Conservation (phyloP, 2,113 vertebrate genomes). For the Triplophysa tibetana region DNA sequence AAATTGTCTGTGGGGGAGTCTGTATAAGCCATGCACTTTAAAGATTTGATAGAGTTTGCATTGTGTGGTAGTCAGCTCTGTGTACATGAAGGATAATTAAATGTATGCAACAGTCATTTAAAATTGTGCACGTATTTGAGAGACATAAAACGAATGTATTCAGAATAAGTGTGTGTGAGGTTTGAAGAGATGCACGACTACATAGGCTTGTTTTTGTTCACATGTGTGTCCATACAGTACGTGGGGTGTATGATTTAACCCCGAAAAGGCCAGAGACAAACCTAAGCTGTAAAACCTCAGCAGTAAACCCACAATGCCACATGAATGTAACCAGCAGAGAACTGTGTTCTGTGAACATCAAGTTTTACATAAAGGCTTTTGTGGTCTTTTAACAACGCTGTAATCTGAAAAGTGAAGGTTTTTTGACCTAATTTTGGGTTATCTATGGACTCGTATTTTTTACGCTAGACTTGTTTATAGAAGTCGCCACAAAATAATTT, state of each 20-base stretch:
- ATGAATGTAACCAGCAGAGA: conserved; percentile 24
- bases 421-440: conserved; percentile 30
- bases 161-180: background rate
- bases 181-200: background rate
- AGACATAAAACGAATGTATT: background rate
- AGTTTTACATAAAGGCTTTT: conserved; percentile 28
- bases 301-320: conserved; percentile 23
- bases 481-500: conserved; percentile 8
- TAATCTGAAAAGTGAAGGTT: conserved; percentile 28
- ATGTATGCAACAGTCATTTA: conserved; percentile 36
- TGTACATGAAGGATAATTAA: conserved; percentile 22
- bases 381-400: conserved; percentile 35
- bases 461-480: conserved; percentile 6
- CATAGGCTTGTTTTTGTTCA: background rate
- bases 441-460: conserved; percentile 8
- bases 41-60: conserved; percentile 8
- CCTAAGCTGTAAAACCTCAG: conserved; percentile 18
- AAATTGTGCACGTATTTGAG: conserved; percentile 5
- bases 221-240: background rate
- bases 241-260: background rate
- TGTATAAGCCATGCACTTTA: background rate
- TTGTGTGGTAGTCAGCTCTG: conserved; percentile 33
- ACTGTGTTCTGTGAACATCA: conserved; percentile 10
- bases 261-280: background rate
- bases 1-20: conserved; percentile 23